These are phyloP conservation scores for Lagopus muta DNA, from an alignment of 2,113 vertebrate genomes.

Conservation along the genomic window DNA sequence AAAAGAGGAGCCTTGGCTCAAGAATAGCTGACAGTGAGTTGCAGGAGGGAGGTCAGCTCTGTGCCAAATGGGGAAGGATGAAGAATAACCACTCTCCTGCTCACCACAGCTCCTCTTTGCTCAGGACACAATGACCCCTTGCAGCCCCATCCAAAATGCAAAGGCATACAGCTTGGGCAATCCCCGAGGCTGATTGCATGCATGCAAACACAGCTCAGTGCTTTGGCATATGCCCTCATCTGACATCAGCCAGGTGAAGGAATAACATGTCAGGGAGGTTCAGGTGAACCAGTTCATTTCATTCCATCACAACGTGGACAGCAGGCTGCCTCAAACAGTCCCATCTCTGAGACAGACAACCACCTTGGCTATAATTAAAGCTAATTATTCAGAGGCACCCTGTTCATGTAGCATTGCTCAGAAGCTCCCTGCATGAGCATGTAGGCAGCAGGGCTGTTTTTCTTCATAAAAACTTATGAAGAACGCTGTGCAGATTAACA, in stretches of 20 bases:
- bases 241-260: background rate
- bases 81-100: background rate
- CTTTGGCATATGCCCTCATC: background rate
- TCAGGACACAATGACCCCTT: background rate
- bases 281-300: background rate
- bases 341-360: constrained; percentile 68
- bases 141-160: background rate
- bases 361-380: constrained; percentile 82
- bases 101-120: background rate
- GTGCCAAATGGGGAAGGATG: background rate
- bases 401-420: constrained; percentile 70
- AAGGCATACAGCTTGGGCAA: background rate
- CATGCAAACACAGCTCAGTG: background rate
- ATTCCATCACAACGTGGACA: background rate
- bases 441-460: constrained; percentile 82
- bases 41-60: background rate
- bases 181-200: background rate
- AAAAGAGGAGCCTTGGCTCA: background rate
- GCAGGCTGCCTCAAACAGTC: constrained; percentile 35
- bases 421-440: constrained; percentile 75
- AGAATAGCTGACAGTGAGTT: background rate
- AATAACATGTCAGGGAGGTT: background rate
- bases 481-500: constrained; percentile 84
- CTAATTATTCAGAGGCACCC: constrained; percentile 82
- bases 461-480: constrained; percentile 89